Percentiles rank a stretch among this genome's conserved stretches.
phyloP scores from a whole-genome alignment of 2,888 invertebrate species.

The Dasypolia templi region DNA sequence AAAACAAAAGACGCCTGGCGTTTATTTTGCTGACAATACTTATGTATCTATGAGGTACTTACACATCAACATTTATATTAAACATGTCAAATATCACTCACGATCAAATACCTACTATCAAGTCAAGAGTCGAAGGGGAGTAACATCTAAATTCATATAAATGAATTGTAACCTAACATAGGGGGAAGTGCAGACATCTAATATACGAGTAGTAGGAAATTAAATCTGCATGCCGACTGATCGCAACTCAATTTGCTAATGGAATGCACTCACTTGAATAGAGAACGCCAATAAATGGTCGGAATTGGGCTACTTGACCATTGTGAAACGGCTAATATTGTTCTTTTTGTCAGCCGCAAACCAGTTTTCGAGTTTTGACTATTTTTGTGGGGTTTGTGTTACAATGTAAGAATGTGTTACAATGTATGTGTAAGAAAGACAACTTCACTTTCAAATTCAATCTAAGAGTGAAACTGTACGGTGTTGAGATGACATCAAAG shows the following conservation, averaged over 20 bases:
- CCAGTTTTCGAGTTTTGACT: not conserved
- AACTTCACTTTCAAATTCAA: slow-evolving; percentile 10
- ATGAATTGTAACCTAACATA: slow-evolving; percentile 51
- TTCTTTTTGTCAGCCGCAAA: not conserved
- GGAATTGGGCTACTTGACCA: slow-evolving; percentile 55
- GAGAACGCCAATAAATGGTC: slow-evolving; percentile 63
- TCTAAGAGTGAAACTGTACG: not conserved
- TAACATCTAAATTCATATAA: slow-evolving; percentile 13
- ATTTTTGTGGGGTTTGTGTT: not conserved
- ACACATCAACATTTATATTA: not conserved
- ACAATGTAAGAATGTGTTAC: not conserved
- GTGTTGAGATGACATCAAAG: slow-evolving; percentile 19
- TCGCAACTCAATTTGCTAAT: slow-evolving; percentile 80
- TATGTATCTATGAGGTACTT: not conserved
- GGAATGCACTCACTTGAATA: slow-evolving; percentile 80
- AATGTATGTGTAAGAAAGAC: not conserved
- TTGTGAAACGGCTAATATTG: slow-evolving; percentile 11
- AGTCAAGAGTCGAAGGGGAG: slow-evolving; percentile 25
- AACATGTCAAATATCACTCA: slow-evolving; percentile 5
- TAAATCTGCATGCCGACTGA: slow-evolving; percentile 81
- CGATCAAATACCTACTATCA: slow-evolving; percentile 6
- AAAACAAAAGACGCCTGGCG: not conserved
- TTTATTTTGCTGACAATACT: not conserved
- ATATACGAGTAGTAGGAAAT: slow-evolving; percentile 84
- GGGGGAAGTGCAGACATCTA: slow-evolving; percentile 76